Evolutionary conservation across 2,888 invertebrate genomes (phyloP).

Genomic region (Ptilodon capucinus): DNA sequence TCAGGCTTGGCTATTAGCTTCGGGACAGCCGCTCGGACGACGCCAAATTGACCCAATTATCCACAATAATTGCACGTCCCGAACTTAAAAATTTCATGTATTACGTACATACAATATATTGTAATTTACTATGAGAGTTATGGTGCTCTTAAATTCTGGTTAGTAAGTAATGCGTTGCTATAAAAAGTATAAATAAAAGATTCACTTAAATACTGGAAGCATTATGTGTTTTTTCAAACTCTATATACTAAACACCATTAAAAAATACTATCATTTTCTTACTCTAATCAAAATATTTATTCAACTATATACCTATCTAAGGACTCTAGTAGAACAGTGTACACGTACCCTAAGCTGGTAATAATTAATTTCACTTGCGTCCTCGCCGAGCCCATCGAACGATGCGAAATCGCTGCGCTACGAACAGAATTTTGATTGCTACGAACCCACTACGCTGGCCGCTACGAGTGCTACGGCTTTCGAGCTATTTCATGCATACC

Average conservation of each 20-base stretch:
- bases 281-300: too few relatives aligned
- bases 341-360: too few relatives aligned
- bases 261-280: too few relatives aligned
- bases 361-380: conserved; percentile 57
- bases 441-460: conserved; percentile 20
- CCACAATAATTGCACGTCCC: conserved; percentile 24
- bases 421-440: conserved; percentile 57
- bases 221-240: too few relatives aligned
- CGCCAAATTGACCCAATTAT: conserved; percentile 36
- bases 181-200: too few relatives aligned
- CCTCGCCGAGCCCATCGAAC: conserved; percentile 34
- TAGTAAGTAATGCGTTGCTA: too few relatives aligned
- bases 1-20: conserved; percentile 39
- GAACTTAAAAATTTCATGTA: conserved; percentile 25
- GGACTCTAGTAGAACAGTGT: too few relatives aligned
- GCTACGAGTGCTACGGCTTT: conserved; percentile 31
- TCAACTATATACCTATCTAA: too few relatives aligned
- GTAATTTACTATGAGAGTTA: conserved; percentile 23
- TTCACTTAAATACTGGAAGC: too few relatives aligned
- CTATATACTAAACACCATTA: too few relatives aligned
- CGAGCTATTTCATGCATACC: conserved; percentile 35
- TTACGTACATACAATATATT: conserved; percentile 29
- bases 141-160: too few relatives aligned
- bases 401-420: conserved; percentile 51
- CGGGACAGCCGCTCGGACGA: conserved; percentile 11